Conservation (phyloP, 2,888 invertebrate genomes). For the Lomographa bimaculata region DNA sequence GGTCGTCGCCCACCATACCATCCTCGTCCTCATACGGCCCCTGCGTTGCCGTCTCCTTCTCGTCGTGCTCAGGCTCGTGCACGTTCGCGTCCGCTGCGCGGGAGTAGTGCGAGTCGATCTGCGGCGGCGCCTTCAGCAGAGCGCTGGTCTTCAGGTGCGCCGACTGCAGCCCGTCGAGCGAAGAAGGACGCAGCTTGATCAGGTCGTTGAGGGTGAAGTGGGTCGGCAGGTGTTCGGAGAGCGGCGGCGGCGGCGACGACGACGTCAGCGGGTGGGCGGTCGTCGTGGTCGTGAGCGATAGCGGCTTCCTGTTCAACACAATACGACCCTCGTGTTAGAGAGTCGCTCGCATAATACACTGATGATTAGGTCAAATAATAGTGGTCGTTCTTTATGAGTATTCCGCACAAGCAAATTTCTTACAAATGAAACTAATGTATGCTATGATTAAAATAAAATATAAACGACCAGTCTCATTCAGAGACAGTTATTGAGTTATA, state of each 20-base stretch:
- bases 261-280: slow-evolving; percentile 82
- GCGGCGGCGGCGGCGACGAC: slow-evolving; percentile 81
- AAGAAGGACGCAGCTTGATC: slow-evolving; percentile 80
- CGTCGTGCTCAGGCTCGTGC: slow-evolving; percentile 64
- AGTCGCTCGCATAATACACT: slow-evolving; percentile 41
- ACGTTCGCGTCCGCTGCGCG: slow-evolving; percentile 76
- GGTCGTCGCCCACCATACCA: slow-evolving; percentile 83
- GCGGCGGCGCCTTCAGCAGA: slow-evolving; percentile 79
- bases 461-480: too few species aligned
- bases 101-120: slow-evolving; percentile 84
- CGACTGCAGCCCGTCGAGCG: slow-evolving; percentile 77
- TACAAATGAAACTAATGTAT: too few species aligned
- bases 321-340: slow-evolving; percentile 68
- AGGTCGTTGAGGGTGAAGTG: slow-evolving; percentile 82
- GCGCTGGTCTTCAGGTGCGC: slow-evolving; percentile 75
- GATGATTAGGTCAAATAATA: too few species aligned
- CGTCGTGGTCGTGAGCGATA: slow-evolving; percentile 83
- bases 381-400: too few species aligned
- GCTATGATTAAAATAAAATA: too few species aligned
- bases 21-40: slow-evolving; percentile 85
- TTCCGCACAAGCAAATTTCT: too few species aligned
- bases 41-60: slow-evolving; percentile 80
- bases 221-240: slow-evolving; percentile 80
- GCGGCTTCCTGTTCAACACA: slow-evolving; percentile 76
- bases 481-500: too few species aligned